Percentiles rank a stretch among this genome's conserved stretches.
Evolutionary conservation across 2,113 vertebrate genomes (phyloP).

Genomic region (Tetrax tetrax): DNA sequence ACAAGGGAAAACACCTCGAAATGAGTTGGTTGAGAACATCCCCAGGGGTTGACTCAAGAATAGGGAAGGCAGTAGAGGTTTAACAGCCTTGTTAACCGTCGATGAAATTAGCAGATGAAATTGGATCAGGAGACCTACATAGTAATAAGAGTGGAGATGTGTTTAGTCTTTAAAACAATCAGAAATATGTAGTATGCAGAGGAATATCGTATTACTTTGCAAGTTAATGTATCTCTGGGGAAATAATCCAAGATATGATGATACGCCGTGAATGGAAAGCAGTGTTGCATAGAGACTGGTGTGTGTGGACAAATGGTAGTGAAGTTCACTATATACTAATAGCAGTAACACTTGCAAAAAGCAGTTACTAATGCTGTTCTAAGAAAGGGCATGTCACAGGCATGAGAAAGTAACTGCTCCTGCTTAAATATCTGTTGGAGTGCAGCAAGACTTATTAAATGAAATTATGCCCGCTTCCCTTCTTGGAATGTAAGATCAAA

Average conservation of each 20-base stretch:
- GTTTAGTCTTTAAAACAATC: neutral
- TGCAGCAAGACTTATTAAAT: neutral
- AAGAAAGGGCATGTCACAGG: neutral
- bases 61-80: neutral
- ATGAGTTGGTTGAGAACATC: neutral
- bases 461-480: neutral
- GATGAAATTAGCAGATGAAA: slow-evolving; percentile 31
- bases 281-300: neutral
- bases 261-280: neutral
- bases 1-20: neutral
- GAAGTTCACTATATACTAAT: neutral
- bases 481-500: neutral
- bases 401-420: neutral
- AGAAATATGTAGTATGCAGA: neutral
- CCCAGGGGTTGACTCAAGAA: neutral
- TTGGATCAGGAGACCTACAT: neutral
- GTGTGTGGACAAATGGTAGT: neutral
- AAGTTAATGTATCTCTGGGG: neutral
- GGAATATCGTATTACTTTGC: neutral
- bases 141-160: neutral
- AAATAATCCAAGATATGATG: neutral
- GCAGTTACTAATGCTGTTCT: neutral
- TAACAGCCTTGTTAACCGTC: neutral
- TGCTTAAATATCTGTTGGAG: neutral
- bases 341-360: neutral